Base-by-base conservation (phyloP, 2,888 invertebrate genomes). In the Fissipunctia ypsillon region DNA sequence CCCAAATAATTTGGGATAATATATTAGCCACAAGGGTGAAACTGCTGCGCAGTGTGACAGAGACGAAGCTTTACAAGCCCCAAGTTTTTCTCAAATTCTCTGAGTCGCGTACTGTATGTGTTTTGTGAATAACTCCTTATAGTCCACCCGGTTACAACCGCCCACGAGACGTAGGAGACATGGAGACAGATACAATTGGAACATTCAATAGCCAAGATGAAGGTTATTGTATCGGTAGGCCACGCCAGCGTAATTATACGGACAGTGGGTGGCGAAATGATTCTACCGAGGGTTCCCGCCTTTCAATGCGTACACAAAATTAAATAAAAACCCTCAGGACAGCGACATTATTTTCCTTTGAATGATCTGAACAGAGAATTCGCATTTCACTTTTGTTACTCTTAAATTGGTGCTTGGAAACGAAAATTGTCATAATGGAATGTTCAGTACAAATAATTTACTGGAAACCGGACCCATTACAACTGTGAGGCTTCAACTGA, bases 161-260 rank as follows among this genome's bases (percentile, higher is more conserved):
- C 76, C 80, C 61, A 52, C 73, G 70, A 59, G n/a, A 50, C 69
- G 56, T 50, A 68, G 70, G 65, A 71, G 76, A 54, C 59, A 61
- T 61, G 56, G 61, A 73, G 82, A 84, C 80, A 81, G 76, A 80
- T 80, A 76, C 73, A 80, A 78, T 76, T 77, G 65, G 50, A 72
- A 69, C 75, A 84, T 78, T 83, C 75, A 84, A 69, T 84, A 65
- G 54, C 60, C 56, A 69, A 77, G 70, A 80, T 73, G 70, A 80
- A 78, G 69, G 87, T 84, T 84, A 85, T 80, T 84, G 79, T 84
- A 80, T 81, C 71, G 69, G 48, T 61, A 63, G 71, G 68, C 65
- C 75, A 73, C 65, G 60, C 41, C 56, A 35, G 31, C 61, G 73
- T 84, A 76, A 84, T 83, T 86, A 80, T 50, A 68, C 64, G 73